These are phyloP conservation scores for Pectinophora gossypiella DNA, from an alignment of 1,140 invertebrate genomes.

Conservation along the genomic window DNA sequence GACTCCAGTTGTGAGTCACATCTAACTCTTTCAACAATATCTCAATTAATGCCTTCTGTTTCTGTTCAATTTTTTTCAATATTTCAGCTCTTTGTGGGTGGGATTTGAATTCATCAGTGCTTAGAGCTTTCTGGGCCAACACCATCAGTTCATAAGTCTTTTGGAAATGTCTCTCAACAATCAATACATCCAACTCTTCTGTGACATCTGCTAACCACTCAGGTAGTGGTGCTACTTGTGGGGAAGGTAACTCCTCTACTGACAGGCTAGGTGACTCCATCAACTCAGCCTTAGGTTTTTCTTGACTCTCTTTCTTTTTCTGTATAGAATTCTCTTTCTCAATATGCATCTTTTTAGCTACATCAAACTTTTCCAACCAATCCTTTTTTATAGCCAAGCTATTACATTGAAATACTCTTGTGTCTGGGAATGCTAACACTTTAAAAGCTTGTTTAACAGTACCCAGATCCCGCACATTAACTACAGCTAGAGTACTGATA, in stretches of 20 bases:
- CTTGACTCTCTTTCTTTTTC: slow-evolving; percentile 71
- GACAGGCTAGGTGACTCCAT: slow-evolving; percentile 66
- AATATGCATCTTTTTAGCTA: slow-evolving; percentile 90
- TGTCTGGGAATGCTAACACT: slow-evolving; percentile 94
- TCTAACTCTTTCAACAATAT: slow-evolving; percentile 93
- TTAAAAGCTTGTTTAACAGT: slow-evolving; percentile 95
- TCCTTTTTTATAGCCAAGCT: slow-evolving; percentile 92
- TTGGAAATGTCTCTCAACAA: slow-evolving; percentile 98
- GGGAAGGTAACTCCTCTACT: slow-evolving; percentile 74
- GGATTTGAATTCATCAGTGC: slow-evolving; percentile 62
- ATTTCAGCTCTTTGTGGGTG: slow-evolving; percentile 60
- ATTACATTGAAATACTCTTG: slow-evolving; percentile 93
- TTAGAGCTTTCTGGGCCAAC: slow-evolving; percentile 61
- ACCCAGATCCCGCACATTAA: slow-evolving; percentile 95
- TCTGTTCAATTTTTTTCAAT: slow-evolving; percentile 79
- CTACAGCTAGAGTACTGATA: slow-evolving; percentile 93
- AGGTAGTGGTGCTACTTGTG: slow-evolving; percentile 78
- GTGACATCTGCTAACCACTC: slow-evolving; percentile 95
- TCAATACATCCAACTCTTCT: slow-evolving; percentile 96
- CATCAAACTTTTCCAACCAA: slow-evolving; percentile 95
- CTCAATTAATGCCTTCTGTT: slow-evolving; percentile 87
- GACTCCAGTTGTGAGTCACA: slow-evolving; percentile 89
- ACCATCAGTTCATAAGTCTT: slow-evolving; percentile 93
- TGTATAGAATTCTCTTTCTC: slow-evolving; percentile 81
- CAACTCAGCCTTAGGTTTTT: slow-evolving; percentile 58